These are phyloP conservation scores for Lordiphosa mommai DNA, from an alignment of 1,140 invertebrate species.

Conservation along the genomic window DNA sequence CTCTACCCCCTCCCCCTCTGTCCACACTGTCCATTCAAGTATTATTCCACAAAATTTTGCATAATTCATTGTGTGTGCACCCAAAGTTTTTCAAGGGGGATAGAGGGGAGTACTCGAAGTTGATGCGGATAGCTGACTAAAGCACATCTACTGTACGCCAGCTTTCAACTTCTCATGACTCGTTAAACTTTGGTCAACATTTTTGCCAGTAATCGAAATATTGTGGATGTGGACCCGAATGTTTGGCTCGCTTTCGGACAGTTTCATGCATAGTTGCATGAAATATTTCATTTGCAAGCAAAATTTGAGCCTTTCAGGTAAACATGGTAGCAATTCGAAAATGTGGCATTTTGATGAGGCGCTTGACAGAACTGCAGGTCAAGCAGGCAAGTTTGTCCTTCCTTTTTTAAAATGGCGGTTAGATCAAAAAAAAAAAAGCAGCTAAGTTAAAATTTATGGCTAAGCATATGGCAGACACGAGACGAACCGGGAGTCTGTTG, in stretches of 20 bases:
- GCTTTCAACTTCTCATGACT: conserved; percentile 17
- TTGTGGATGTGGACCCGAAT: conserved; percentile 11
- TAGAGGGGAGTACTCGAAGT: too few relatives aligned
- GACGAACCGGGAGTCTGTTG: conserved; percentile 17
- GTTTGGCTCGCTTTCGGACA: conserved; percentile 9
- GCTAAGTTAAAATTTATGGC: conserved; percentile 44
- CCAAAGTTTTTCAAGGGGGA: conserved; percentile 5
- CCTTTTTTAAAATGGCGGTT: conserved; percentile 36
- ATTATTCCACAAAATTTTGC: conserved; percentile 20
- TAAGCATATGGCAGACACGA: conserved; percentile 41
- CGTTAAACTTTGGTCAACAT: conserved; percentile 40
- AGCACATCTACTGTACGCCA: not conserved
- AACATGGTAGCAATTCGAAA: conserved; percentile 6
- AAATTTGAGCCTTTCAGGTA: conserved; percentile 22
- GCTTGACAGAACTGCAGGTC: conserved; percentile 8
- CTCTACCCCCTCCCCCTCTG: too few relatives aligned
- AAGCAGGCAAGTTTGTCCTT: not conserved
- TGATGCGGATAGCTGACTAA: too few relatives aligned
- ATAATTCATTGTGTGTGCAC: conserved; percentile 15
- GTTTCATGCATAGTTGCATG: conserved; percentile 56
- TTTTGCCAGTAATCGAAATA: conserved; percentile 63
- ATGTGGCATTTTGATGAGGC: conserved; percentile 23
- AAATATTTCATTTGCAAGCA: conserved; percentile 42
- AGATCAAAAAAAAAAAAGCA: conserved; percentile 42
- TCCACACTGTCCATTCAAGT: not conserved